phyloP scores from a whole-genome alignment of 2,113 vertebrate species.

The Penelope pileata region DNA sequence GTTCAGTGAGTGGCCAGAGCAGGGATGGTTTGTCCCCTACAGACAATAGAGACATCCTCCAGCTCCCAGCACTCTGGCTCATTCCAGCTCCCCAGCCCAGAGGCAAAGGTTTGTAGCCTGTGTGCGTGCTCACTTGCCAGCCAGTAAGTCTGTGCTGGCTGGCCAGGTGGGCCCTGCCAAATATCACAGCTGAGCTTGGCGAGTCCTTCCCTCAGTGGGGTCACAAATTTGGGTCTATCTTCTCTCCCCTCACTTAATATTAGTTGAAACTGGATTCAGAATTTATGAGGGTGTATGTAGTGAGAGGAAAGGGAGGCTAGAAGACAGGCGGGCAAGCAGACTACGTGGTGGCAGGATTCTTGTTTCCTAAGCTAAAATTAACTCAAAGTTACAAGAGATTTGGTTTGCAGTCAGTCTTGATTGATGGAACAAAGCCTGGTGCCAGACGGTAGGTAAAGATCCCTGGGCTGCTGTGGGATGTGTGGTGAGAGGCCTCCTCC shows the following conservation, averaged over 20 bases:
- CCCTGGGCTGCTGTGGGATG: not conserved
- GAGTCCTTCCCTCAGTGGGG: not conserved
- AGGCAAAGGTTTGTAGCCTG: not conserved
- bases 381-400: not conserved
- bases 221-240: not conserved
- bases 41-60: not conserved
- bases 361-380: not conserved
- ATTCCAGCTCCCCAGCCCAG: not conserved
- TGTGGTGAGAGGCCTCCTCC: not conserved
- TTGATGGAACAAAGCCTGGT: not conserved
- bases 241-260: not conserved
- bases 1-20: not conserved
- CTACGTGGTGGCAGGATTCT: not conserved
- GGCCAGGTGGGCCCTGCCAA: not conserved
- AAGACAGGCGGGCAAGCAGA: not conserved
- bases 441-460: not conserved
- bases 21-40: not conserved
- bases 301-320: not conserved
- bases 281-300: not conserved
- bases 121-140: not conserved
- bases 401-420: not conserved
- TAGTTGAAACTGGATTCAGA: not conserved
- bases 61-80: not conserved
- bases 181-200: not conserved
- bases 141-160: not conserved